Evolutionary conservation across 2,888 invertebrate species (phyloP).

Genomic region (Branchipolynoe longqiensis): DNA sequence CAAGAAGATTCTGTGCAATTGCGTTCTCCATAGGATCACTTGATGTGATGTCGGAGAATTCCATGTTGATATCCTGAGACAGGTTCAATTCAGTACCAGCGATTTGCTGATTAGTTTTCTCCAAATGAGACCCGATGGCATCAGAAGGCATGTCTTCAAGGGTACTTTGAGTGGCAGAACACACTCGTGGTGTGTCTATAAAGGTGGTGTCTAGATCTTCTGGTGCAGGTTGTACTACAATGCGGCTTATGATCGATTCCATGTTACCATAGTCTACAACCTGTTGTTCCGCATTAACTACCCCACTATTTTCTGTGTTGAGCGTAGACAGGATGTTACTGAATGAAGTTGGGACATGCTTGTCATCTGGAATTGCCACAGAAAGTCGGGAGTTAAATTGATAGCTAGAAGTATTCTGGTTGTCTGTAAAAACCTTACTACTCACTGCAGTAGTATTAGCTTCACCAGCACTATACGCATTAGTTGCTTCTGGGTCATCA

Average conservation of each 20-base stretch:
- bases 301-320: neutral
- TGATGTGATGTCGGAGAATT: neutral
- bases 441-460: neutral
- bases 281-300: neutral
- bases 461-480: neutral
- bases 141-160: too few species aligned
- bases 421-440: neutral
- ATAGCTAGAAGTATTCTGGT: neutral
- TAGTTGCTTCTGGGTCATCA: neutral
- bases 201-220: neutral
- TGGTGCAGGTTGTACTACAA: neutral
- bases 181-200: too few species aligned
- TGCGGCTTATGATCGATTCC: neutral
- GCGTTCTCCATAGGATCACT: constrained; percentile 41
- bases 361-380: neutral
- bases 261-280: constrained; percentile 11
- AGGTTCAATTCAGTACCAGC: too few species aligned
- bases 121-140: too few species aligned
- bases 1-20: constrained; percentile 30
- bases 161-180: too few species aligned
- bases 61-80: too few species aligned
- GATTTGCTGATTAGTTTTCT: too few species aligned
- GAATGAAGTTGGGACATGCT: constrained; percentile 19
- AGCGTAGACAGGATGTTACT: constrained; percentile 10
- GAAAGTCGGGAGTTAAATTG: neutral